Evolutionary conservation across 2,797 vertebrate genomes (phyloP).

Genomic region (Ciconia nigra): DNA sequence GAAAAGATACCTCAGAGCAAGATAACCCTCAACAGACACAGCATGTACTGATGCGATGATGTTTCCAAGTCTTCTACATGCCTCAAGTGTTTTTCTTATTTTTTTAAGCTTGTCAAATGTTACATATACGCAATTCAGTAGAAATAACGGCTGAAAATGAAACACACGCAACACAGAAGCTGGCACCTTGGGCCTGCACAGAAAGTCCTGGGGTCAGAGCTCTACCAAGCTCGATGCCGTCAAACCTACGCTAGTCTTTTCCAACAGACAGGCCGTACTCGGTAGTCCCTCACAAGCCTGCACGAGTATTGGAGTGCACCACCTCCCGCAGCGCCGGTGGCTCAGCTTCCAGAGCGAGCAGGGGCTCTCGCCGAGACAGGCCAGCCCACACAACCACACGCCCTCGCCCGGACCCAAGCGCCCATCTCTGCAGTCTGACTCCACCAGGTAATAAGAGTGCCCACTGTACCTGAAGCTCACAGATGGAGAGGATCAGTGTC

Average conservation of each 20-base stretch:
- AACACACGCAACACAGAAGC: not conserved
- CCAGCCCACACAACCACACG: not conserved
- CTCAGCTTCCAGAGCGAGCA: not conserved
- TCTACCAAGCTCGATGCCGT: not conserved
- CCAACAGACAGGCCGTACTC: not conserved
- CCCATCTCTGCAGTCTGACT: not conserved
- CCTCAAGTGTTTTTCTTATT: not conserved
- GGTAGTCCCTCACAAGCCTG: not conserved
- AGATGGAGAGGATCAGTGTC: not conserved
- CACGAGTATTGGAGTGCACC: rapidly evolving
- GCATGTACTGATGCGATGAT: rapidly evolving
- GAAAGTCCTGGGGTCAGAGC: not conserved
- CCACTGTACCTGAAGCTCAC: not conserved
- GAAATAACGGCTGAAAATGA: not conserved
- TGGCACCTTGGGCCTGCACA: not conserved
- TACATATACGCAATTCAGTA: not conserved
- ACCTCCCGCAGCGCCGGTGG: no score
- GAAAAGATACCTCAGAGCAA: not conserved
- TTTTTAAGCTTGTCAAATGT: not conserved
- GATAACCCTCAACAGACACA: rapidly evolving
- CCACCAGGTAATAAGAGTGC: not conserved
- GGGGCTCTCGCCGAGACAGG: not conserved
- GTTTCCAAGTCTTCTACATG: not conserved
- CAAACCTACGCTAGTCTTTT: not conserved
- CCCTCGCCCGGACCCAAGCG: rapidly evolving